Percentiles rank a stretch among this genome's conserved stretches.
These are phyloP conservation scores for Dicrurus megarhynchus DNA, from an alignment of 2,113 vertebrate genomes.

Conservation along the genomic window DNA sequence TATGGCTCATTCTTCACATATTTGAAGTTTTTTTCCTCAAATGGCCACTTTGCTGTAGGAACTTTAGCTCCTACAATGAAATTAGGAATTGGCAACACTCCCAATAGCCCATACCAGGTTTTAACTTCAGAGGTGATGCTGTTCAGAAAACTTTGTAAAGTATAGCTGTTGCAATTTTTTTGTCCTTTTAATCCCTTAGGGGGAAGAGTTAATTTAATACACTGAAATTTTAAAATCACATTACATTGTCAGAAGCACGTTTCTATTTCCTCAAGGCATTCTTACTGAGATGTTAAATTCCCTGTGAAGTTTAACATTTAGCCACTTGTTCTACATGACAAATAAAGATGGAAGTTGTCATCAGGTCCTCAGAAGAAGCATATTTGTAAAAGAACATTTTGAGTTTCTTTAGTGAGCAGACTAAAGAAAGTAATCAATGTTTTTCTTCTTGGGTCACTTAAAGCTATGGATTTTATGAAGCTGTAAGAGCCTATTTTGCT, in stretches of 20 bases:
- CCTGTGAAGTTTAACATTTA: conserved; percentile 28
- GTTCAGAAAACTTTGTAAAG: neutral
- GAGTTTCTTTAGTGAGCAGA: neutral
- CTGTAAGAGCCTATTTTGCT: neutral
- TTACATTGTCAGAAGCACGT: neutral
- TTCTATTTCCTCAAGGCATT: conserved; percentile 13
- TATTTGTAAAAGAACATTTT: neutral
- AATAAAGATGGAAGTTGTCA: neutral
- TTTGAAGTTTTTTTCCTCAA: neutral
- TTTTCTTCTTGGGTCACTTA: neutral
- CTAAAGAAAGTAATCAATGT: neutral
- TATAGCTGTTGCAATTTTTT: neutral
- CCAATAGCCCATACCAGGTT: neutral
- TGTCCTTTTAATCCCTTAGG: neutral
- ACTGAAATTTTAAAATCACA: conserved; percentile 19
- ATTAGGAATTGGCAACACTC: neutral
- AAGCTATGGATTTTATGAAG: neutral
- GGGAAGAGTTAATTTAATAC: neutral
- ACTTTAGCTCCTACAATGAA: neutral
- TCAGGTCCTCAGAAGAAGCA: neutral
- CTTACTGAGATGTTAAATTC: conserved; percentile 18
- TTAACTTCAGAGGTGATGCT: neutral
- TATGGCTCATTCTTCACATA: neutral
- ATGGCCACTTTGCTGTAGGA: neutral
- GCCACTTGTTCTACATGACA: neutral